phyloP scores from a whole-genome alignment of 2,888 invertebrate species.

The Ephialtes manifestator region DNA sequence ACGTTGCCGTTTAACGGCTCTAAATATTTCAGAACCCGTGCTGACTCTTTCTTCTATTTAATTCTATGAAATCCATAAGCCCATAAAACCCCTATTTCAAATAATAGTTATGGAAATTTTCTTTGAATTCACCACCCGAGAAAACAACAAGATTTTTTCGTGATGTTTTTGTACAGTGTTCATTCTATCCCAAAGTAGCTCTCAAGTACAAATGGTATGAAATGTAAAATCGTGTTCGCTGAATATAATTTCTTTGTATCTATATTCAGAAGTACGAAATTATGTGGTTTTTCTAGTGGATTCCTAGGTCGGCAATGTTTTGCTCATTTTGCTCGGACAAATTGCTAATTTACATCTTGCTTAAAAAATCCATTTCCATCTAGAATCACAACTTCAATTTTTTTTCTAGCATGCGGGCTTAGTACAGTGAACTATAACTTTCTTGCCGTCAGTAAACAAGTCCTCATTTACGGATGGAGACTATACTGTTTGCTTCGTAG shows the following conservation, averaged over 20 bases:
- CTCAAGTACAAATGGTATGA: too few relatives aligned
- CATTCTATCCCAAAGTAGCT: too few relatives aligned
- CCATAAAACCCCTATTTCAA: neutral
- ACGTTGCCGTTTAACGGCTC: too few relatives aligned
- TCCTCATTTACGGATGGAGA: neutral
- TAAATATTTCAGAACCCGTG: too few relatives aligned
- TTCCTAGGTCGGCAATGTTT: neutral
- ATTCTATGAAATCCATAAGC: too few relatives aligned
- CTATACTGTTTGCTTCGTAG: neutral
- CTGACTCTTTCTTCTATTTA: too few relatives aligned
- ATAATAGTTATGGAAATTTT: neutral
- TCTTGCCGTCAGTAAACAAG: neutral
- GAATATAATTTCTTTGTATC: neutral
- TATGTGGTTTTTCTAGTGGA: neutral
- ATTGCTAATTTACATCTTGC: constrained; percentile 1
- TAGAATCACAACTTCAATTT: neutral
- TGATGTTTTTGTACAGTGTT: too few relatives aligned
- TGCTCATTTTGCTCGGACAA: neutral
- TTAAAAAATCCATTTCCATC: constrained; percentile 4
- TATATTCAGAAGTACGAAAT: neutral
- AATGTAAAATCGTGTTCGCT: too few relatives aligned
- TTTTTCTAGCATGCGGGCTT: neutral
- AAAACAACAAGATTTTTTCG: too few relatives aligned
- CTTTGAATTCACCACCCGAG: too few relatives aligned
- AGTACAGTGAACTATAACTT: constrained; percentile 2